Evolutionary conservation across 2,797 vertebrate species (phyloP), one percentile per base, ranked within the genome.

Genomic region (Catostomus latipinnis): DNA sequence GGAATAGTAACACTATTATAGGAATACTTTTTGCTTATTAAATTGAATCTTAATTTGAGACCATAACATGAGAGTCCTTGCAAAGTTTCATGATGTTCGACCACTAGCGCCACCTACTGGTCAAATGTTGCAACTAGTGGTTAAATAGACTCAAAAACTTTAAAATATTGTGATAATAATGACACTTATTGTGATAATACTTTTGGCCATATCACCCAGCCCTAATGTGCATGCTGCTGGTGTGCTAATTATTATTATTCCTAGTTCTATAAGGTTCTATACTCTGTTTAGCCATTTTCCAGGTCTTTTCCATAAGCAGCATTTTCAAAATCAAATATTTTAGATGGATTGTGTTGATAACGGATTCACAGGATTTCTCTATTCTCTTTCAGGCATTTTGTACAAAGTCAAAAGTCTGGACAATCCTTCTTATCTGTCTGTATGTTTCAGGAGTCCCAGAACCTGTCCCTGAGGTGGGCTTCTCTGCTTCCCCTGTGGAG

Each of bases 401-500:
- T 67, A 73, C 34, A 18, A 34, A 53, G 34, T 34, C 34, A 3
- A 34, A 34, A 34, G 34, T 34, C 34, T 34, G 34, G 14, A 16
- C 49, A 6, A 2, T 14, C n/a, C 2, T 22, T 4, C 13, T n/a
- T 67, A n/a, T 79, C 2, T 81, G 18, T 72, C 4, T 62, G 1
- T 65, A 14, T 81, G 45, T 77, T 77, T 79, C 88, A 98, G 96
- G 95, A 87, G 96, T 93, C 83, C 94, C 95, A 6, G 97, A 99
- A 81, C 83, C 94, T 79, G 84, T 92, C 6, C 88, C 94, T 83
- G 98, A 99, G 45, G 96, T 97, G 81, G 96, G 95, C 86, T 99
- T 95, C 88, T 95, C 97, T 3, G 92, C 93, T 85, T 99, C 98
- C 68, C 98, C 98, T 34, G 96, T 96, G 79, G 98, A 99, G 90